Base-by-base conservation (phyloP, 2,888 invertebrate genomes). In the Dendrolimus pini region DNA sequence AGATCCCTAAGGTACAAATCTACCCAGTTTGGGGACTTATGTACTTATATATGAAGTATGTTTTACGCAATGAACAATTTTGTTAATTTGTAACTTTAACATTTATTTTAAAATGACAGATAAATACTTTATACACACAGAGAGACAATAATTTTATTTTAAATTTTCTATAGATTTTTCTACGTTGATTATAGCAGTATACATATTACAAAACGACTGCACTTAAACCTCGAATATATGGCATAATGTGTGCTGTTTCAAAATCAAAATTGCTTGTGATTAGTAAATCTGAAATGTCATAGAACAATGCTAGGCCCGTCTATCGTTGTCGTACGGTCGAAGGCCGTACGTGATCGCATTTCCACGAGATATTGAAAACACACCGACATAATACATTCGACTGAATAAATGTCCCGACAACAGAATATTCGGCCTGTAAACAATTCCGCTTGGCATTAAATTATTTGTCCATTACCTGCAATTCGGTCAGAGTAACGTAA, bases 201-300 rank as follows among this genome's bases (percentile, higher is more conserved):
- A 30, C 30, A 30, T 30, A 30, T 30, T 30, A 30, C 30, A 30
- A 30, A 30, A 30, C 30, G 30, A 30, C 3, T 30, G 30, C 30
- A 30, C 30, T 30, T 6, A 30, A 30, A 30, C 30, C 30, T 18
- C 3, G 75, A 75, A 82, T 79, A 80, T 81, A 78, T 78, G 81
- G 81, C 75, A 77, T 77, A 81, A 84, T 85, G 77, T 83, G 82
- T 81, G 73, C 74, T 75, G 70, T 90, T 89, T 82, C 88, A 82
- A 86, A 86, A 89, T 75, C 81, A 61, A 87, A 89, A 89, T 90
- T 89, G 85, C 83, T 88, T 82, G 85, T 89, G 83, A 89, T 89
- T 89, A 88, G 87, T 80, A 75, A 82, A 82, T 79, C 87, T 87
- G 77, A 89, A 90, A 89, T 90, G 89, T 89, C 90, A 89, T 83